Base-by-base conservation (phyloP, 2,888 invertebrate genomes). In the Xestia c-nigrum region DNA sequence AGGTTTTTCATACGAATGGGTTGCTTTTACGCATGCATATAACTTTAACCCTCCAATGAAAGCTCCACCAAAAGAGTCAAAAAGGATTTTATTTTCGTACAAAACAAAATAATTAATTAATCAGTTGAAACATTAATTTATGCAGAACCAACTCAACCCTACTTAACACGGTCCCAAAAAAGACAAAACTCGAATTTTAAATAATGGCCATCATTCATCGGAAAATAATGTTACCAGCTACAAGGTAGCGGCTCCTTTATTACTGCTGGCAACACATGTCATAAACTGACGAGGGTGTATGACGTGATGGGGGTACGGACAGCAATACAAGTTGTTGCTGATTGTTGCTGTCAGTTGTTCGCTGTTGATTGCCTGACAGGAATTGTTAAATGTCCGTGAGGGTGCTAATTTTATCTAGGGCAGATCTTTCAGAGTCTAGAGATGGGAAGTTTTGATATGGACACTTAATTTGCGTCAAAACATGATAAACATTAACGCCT, bases 231-330 rank as follows among this genome's bases (percentile, higher is more conserved):
- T 81, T 78, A 46, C 83, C 50, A 77, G 83, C 12, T 52, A 70
- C 68, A 46, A 52, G 24, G 55, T 70, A 72, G 57, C 57, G 47
- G 66, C 67, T 69, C 59, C 66, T 76, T 79, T 85, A 85, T 80
- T 84, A 66, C 68, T 68, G 76, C 55, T 81, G 76, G 82, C 72
- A 87, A 82, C 89, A 76, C 79, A 72, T 76, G 89, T 82, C 86
- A 87, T 83, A 87, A 69, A 7, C 19, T 87, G 89, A 87, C 65
- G 76, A 88, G 86, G 86, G 86, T 87, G 63, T 3, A 10, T 59
- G 67, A 31, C 52, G 43, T 88, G 86, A 86, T 69, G 89, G 76
- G 85, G 86, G 89, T 87, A 76, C 61, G 21, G 80, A 75, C 75
- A 16, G 67, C 69, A 76, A 76, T 76, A 69, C 38, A 38, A 85